phyloP scores from a whole-genome alignment of 2,113 vertebrate genomes.

The Odontesthes bonariensis region DNA sequence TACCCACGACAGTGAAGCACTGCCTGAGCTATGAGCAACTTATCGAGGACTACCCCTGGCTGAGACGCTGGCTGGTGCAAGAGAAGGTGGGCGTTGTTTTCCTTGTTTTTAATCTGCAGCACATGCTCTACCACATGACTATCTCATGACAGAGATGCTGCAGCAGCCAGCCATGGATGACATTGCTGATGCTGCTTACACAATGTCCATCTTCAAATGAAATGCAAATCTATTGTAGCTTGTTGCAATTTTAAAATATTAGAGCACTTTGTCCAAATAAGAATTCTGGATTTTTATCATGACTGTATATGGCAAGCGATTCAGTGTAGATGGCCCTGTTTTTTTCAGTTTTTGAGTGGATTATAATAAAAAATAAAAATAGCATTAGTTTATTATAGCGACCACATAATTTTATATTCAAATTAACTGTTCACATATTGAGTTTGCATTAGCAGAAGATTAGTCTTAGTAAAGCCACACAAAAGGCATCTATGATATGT shows the following conservation, averaged over 20 bases:
- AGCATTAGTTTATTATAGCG: no score
- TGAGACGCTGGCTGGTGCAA: constrained; percentile 79
- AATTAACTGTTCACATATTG: neutral
- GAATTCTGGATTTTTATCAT: neutral
- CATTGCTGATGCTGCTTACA: constrained; percentile 24
- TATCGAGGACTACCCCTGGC: constrained; percentile 87
- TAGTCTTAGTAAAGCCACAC: no score
- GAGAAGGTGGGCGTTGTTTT: constrained; percentile 78
- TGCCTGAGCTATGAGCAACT: constrained; percentile 91
- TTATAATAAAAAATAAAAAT: neutral
- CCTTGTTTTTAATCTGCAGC: constrained; percentile 59
- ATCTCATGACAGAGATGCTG: constrained; percentile 43
- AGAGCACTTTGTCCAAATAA: neutral
- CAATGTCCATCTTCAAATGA: constrained; percentile 2
- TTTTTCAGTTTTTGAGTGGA: neutral
- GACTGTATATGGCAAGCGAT: neutral
- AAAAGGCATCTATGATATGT: no score
- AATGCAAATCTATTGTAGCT: neutral
- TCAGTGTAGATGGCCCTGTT: neutral
- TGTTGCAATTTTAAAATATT: neutral
- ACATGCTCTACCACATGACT: constrained; percentile 68
- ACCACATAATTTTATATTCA: neutral
- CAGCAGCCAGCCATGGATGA: constrained; percentile 21
- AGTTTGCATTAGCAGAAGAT: neutral
- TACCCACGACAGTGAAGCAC: constrained; percentile 89